These are phyloP conservation scores for Nymphalis polychloros DNA, from an alignment of 2,888 invertebrate species.

Conservation along the genomic window DNA sequence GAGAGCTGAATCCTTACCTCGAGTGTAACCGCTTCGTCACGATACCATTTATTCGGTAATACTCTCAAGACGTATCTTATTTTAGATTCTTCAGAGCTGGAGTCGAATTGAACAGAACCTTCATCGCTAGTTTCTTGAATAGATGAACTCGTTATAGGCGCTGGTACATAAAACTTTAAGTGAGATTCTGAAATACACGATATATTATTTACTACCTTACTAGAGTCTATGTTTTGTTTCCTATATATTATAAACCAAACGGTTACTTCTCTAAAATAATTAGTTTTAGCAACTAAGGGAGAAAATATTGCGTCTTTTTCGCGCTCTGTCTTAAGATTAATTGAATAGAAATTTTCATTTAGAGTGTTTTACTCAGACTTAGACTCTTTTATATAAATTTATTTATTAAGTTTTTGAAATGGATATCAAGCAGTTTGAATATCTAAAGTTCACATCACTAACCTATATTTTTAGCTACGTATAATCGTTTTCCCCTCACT, in stretches of 20 bases:
- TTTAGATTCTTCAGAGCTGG: constrained; percentile 71
- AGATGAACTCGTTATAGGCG: constrained; percentile 60
- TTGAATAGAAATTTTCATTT: no score
- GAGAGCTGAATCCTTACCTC: constrained; percentile 52
- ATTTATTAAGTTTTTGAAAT: no score
- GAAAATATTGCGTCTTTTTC: no score
- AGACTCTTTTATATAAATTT: no score
- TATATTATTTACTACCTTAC: no score
- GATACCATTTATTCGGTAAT: constrained; percentile 59
- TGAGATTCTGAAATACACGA: constrained; percentile 56
- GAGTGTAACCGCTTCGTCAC: constrained; percentile 55
- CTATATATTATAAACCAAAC: no score
- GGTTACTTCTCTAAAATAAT: no score
- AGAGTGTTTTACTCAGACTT: no score
- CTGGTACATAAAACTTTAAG: constrained; percentile 67
- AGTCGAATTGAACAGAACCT: constrained; percentile 70
- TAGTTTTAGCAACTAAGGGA: no score
- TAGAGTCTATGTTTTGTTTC: no score
- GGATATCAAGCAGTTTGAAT: no score
- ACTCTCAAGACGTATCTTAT: constrained; percentile 70
- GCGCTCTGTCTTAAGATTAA: no score
- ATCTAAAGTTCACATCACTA: constrained; percentile 27
- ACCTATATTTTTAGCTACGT: constrained; percentile 65
- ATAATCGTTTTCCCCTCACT: constrained; percentile 63
- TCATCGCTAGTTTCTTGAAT: constrained; percentile 74